phyloP scores from a whole-genome alignment of 1,140 invertebrate genomes.

The Palaemon carinicauda region DNA sequence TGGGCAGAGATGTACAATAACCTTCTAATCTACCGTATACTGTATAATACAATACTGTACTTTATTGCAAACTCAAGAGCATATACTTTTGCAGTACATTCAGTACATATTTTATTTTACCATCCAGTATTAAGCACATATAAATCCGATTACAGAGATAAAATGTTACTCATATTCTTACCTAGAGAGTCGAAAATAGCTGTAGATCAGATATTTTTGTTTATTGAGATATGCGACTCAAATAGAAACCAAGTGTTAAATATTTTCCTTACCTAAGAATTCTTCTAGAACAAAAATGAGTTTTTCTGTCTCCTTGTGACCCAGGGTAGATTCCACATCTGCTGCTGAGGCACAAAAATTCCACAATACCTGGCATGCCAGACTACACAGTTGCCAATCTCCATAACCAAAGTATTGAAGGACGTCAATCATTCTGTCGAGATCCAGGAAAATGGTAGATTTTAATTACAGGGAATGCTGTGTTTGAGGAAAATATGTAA shows the following conservation, averaged over 20 bases:
- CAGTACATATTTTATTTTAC: too few relatives aligned
- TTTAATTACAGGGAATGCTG: not conserved
- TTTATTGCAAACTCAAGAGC: too few relatives aligned
- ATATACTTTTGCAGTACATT: too few relatives aligned
- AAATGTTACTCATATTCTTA: too few relatives aligned
- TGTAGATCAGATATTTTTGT: too few relatives aligned
- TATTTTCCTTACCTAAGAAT: conserved; percentile 66
- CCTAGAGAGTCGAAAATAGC: too few relatives aligned
- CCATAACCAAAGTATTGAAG: conserved; percentile 69
- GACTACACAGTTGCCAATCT: conserved; percentile 72
- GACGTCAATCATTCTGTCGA: conserved; percentile 68
- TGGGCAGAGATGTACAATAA: too few relatives aligned
- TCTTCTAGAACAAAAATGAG: conserved; percentile 70
- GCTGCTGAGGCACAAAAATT: conserved; percentile 74
- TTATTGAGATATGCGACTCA: too few relatives aligned
- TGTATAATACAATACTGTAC: too few relatives aligned
- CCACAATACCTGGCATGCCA: conserved; percentile 76
- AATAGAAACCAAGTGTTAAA: not conserved
- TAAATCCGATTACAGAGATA: too few relatives aligned
- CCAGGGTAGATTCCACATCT: conserved; percentile 67
- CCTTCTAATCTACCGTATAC: too few relatives aligned
- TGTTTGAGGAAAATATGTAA: not conserved
- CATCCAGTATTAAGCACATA: too few relatives aligned
- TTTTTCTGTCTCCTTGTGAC: conserved; percentile 68
- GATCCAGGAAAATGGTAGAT: not conserved